Evolutionary conservation across 1,140 invertebrate species (phyloP).

Genomic region (Panagrolaimus sp.): DNA sequence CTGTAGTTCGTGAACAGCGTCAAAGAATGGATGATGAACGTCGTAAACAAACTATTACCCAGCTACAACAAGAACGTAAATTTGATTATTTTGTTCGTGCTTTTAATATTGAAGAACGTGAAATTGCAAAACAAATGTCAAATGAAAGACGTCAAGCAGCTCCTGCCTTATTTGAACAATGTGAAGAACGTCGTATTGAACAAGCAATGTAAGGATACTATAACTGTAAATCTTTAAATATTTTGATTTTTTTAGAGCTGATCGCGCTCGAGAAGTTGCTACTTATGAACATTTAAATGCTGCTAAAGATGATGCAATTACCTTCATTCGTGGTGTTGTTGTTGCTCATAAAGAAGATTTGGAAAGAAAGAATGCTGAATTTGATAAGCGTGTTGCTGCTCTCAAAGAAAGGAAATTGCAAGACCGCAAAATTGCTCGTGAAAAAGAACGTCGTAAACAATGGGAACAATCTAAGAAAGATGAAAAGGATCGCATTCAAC

Average conservation of each 20-base stretch:
- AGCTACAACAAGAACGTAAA: slow-evolving; percentile 57
- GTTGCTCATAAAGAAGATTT: slow-evolving; percentile 39
- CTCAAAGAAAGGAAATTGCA: slow-evolving; percentile 36
- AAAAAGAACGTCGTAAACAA: slow-evolving; percentile 17
- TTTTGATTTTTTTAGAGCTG: slow-evolving; percentile 34
- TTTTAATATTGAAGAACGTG: slow-evolving; percentile 55
- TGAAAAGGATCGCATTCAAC: slow-evolving; percentile 33
- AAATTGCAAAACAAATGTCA: slow-evolving; percentile 38
- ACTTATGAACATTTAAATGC: slow-evolving; percentile 36
- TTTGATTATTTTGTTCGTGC: slow-evolving; percentile 55
- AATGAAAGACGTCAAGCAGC: slow-evolving; percentile 23
- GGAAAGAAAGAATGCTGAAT: slow-evolving; percentile 24
- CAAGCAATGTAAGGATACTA: slow-evolving; percentile 43
- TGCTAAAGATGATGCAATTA: slow-evolving; percentile 36
- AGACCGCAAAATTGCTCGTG: slow-evolving; percentile 21
- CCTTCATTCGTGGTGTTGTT: slow-evolving; percentile 44
- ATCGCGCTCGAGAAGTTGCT: slow-evolving; percentile 37
- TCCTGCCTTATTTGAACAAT: slow-evolving; percentile 39
- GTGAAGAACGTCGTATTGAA: slow-evolving; percentile 41
- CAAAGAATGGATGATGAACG: slow-evolving; percentile 44
- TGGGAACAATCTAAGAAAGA: slow-evolving; percentile 34
- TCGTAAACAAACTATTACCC: slow-evolving; percentile 39
- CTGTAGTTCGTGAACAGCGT: slow-evolving; percentile 47
- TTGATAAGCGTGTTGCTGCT: slow-evolving; percentile 20
- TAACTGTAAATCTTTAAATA: neutral